Base-by-base conservation (phyloP, 2,113 vertebrate species). In the Solea solea region DNA sequence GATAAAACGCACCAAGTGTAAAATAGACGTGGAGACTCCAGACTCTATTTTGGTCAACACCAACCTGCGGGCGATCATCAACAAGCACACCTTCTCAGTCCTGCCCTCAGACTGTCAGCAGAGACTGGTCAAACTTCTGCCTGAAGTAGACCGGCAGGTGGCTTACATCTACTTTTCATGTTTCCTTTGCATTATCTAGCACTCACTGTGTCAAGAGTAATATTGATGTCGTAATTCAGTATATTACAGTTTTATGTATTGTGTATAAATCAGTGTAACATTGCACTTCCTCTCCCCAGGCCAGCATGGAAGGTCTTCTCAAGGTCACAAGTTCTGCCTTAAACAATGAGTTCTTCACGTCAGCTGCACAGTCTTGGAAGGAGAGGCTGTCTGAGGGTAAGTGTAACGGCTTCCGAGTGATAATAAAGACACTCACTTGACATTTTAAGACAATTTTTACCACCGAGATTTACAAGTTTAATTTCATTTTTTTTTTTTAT, bases 41-140 rank as follows among this genome's bases (percentile, higher is more conserved):
- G 98, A 99, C 86, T 99, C 98, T 62, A 99, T 99, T 89, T 90
- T 99, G 57, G 97, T 99, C 60, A 99, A 99, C 92, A 99, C 97
- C 40, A 99, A 99, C 91, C 92, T 99, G 64, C 90, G 97, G 61
- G 97, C 98, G 0, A 93, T 99, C 74, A 98, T 99, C 88, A 99
- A 98, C 90, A 99, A 99, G 70, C 97, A 98, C 83, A 99, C 95
- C 0, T 97, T 99, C 92, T 96, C 95, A 0, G 83, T 94, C 45
- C 91, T 99, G 77, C 97, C 98, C 0, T 40, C 89, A 0, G 96
- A 97, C 1, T 95, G 96, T 82, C 98, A 99, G 58, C 97, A 98
- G 81, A 93, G 93, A 69, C 94, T 99, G 48, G 95, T 99, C 52
- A 89, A 92, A 52, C 94, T 98, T 4, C 95, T 99, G 58, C 98